Evolutionary conservation across 2,888 invertebrate genomes (phyloP).

Genomic region (Patella depressa): DNA sequence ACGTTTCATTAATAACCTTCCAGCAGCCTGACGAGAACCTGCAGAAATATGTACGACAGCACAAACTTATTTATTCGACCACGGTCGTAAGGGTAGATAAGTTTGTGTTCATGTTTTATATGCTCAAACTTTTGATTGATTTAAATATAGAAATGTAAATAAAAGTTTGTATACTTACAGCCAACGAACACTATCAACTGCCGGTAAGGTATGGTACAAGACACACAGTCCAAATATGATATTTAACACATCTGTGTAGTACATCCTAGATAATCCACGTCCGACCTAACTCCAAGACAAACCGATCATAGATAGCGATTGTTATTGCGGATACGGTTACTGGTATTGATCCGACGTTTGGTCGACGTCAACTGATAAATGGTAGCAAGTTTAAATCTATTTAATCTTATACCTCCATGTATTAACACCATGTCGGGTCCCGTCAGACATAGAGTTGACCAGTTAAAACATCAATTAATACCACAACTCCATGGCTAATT

Average conservation of each 20-base stretch:
- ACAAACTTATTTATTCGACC: too few species aligned
- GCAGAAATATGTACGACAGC: too few species aligned
- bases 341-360: not conserved
- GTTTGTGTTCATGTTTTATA: too few species aligned
- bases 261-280: not conserved
- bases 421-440: conserved; percentile 2
- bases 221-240: conserved; percentile 4
- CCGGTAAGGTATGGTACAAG: not conserved
- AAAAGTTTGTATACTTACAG: not conserved
- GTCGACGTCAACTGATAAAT: conserved; percentile 5
- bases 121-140: too few species aligned
- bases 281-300: not conserved
- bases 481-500: conserved; percentile 1
- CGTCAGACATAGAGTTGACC: not conserved
- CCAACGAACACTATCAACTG: not conserved
- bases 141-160: too few species aligned
- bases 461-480: conserved; percentile 5
- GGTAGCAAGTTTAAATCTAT: not conserved
- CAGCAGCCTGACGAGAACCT: too few species aligned
- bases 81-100: too few species aligned
- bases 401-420: not conserved
- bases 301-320: not conserved
- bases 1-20: too few species aligned
- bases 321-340: not conserved
- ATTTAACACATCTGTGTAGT: conserved; percentile 7